Percentiles rank a stretch among this genome's conserved stretches.
Evolutionary conservation across 2,888 invertebrate species (phyloP).

Genomic region (Hypomecis punctinalis): DNA sequence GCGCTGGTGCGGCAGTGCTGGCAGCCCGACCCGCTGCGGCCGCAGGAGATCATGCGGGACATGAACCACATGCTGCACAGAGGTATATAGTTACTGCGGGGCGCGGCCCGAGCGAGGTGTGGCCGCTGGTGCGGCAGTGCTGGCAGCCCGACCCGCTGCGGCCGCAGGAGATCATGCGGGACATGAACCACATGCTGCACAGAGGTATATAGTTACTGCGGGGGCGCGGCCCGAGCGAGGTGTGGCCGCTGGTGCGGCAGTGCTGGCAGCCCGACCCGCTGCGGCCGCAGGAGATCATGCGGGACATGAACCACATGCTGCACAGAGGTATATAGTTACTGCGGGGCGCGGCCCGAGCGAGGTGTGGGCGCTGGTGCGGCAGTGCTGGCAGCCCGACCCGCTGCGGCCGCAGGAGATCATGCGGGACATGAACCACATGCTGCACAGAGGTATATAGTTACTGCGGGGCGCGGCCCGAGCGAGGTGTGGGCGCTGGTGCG

Average conservation of each 20-base stretch:
- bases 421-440: constrained; percentile 92
- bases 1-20: constrained; percentile 92
- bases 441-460: constrained; percentile 87
- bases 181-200: constrained; percentile 92
- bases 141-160: constrained; percentile 92
- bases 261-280: constrained; percentile 93
- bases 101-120: constrained; percentile 90
- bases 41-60: constrained; percentile 94
- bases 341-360: constrained; percentile 87
- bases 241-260: constrained; percentile 90
- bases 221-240: constrained; percentile 88
- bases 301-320: constrained; percentile 92
- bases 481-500: constrained; percentile 91
- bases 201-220: constrained; percentile 76
- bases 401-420: constrained; percentile 94
- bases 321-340: constrained; percentile 84
- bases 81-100: too few relatives aligned
- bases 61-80: constrained; percentile 92
- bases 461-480: constrained; percentile 86
- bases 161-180: constrained; percentile 94
- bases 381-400: constrained; percentile 92
- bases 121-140: constrained; percentile 91
- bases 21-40: constrained; percentile 90
- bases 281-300: constrained; percentile 93
- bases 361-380: constrained; percentile 90